phyloP scores from a whole-genome alignment of 2,888 invertebrate species.

The Troglohyphantes excavatus region DNA sequence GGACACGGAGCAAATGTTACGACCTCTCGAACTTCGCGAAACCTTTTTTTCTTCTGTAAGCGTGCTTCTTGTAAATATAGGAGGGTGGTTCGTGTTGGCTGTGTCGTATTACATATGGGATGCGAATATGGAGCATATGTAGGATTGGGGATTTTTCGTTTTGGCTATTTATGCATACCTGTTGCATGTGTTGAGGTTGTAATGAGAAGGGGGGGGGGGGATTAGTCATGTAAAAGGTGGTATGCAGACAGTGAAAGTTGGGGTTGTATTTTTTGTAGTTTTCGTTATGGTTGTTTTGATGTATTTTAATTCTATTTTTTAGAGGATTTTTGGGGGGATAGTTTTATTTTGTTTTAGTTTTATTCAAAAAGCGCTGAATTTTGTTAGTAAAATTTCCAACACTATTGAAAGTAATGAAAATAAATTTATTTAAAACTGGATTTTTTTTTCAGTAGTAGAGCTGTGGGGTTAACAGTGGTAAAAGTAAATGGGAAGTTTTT shows the following conservation, averaged over 20 bases:
- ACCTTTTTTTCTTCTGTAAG: not conserved
- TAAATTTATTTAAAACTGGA: too few species aligned
- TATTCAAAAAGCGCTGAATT: too few species aligned
- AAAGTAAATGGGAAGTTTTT: too few species aligned
- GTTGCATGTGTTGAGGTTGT: not conserved
- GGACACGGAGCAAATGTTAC: slow-evolving; percentile 21
- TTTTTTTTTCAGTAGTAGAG: too few species aligned
- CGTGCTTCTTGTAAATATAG: not conserved
- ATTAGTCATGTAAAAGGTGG: not conserved
- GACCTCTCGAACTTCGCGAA: not conserved
- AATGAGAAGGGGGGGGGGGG: not conserved
- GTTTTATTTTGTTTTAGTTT: too few species aligned
- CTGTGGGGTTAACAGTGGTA: too few species aligned
- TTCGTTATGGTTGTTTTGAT: too few species aligned
- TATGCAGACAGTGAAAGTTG: not conserved
- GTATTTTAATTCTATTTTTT: too few species aligned
- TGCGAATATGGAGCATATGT: slow-evolving; percentile 24
- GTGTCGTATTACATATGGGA: slow-evolving; percentile 34
- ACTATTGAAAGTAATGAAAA: too few species aligned
- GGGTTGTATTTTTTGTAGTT: not conserved
- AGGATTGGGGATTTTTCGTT: not conserved
- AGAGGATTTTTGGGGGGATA: too few species aligned
- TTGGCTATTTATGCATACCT: not conserved
- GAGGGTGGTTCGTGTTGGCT: not conserved
- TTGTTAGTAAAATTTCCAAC: too few species aligned